These are phyloP conservation scores for Cladopsammia gracilis DNA, from an alignment of 64 coral and sea anemone species.

Conservation along the genomic window DNA sequence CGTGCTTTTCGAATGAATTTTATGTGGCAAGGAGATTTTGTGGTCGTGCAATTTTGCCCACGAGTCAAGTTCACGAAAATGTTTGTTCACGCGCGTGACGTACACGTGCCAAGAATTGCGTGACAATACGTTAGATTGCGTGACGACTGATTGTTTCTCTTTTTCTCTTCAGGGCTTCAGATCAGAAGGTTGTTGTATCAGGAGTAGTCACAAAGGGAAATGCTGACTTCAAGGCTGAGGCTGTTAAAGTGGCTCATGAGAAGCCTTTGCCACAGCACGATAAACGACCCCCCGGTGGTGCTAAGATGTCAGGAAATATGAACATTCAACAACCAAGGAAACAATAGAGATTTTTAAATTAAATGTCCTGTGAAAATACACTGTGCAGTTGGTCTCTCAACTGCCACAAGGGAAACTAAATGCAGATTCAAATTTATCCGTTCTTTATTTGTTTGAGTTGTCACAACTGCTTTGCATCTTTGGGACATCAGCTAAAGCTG, in stretches of 20 bases:
- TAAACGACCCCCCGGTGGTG: constrained; percentile 82
- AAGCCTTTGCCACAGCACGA: constrained; percentile 90
- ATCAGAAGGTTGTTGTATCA: constrained; percentile 73
- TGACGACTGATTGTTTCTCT: neutral
- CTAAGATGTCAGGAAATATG: constrained; percentile 41
- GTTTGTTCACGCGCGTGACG: no score
- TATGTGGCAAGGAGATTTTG: neutral
- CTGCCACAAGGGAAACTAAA: neutral
- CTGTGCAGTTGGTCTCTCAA: neutral
- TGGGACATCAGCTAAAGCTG: neutral
- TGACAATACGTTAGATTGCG: no score
- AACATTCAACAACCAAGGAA: constrained; percentile 91
- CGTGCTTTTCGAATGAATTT: neutral
- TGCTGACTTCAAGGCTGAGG: constrained; percentile 82
- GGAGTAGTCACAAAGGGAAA: constrained; percentile 88
- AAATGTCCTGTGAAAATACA: constrained; percentile 13
- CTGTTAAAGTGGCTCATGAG: constrained; percentile 89
- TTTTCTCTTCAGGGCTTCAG: constrained; percentile 9
- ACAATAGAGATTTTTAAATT: constrained; percentile 65
- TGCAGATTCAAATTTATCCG: neutral
- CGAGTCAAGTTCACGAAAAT: no score
- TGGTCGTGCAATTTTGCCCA: no score
- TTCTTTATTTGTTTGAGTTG: constrained; percentile 2
- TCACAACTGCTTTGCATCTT: neutral
- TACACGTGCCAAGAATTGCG: no score